Base-by-base conservation (phyloP, 2,797 vertebrate genomes). In the Manis crassicaudata region DNA sequence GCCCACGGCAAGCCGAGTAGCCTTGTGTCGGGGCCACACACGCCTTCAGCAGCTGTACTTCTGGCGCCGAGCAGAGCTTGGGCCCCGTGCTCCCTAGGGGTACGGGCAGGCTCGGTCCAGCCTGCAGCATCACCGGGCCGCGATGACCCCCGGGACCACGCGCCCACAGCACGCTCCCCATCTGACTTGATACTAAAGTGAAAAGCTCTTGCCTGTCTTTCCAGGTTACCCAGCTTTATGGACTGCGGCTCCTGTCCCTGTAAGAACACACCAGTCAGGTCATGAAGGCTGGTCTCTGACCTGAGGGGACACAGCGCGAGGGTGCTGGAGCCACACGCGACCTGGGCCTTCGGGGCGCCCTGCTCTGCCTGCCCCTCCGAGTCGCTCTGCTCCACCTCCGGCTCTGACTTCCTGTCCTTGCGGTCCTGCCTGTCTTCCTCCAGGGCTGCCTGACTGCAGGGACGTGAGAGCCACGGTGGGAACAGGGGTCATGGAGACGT, bases 191-290 rank as follows among this genome's bases (percentile, higher is more conserved):
- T 23, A 14, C 63, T 3, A 16, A 52, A 70, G 67, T 1, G 1
- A 29, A 37, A 60, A 56, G 63, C 43, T 18, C 97, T 97, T 97
- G 86, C 97, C 96, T 98, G 93, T 84, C 80, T 92, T 46, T 96
- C 94, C 73, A 93, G 88, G 12, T 87, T 60, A 7, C 87, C 82
- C 40, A 75, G 84, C 60, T 75, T 68, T 75, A 3, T 2, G 32
- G 96, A 75, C 50, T 85, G 46, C 0, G 27, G 18, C 17, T 93
- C 63, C 35, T 63, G 70, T 21, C 95, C 89, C 97, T 97, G 21
- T 56, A 80, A 75, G 50, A 72, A 75, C 79, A 90, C 17, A 52
- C 21, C 76, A 14, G 40, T 32, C 8, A 21, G 27, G n/a, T 72
- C 13, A 76, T 11, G 3, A 70, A 35, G 82, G 70, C 11, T 18